Conservation (phyloP, 2,797 vertebrate genomes). For the Argentina silus region DNA sequence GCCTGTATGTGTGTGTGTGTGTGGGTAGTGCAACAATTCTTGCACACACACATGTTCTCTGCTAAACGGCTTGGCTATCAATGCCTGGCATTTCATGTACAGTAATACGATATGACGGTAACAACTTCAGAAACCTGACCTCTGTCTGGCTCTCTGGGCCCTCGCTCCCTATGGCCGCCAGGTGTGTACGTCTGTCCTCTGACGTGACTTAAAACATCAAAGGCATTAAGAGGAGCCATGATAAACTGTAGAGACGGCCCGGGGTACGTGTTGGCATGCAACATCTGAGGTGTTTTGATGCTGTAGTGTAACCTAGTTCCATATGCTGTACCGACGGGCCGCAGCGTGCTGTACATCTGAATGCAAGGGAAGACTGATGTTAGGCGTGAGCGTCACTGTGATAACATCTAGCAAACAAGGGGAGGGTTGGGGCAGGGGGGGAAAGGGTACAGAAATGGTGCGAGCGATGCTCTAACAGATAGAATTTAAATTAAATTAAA, state of each 20-base stretch:
- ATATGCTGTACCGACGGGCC: slow-evolving; percentile 38
- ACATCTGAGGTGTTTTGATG: neutral
- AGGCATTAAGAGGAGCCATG: slow-evolving; percentile 20
- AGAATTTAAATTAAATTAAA: no score
- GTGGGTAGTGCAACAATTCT: neutral
- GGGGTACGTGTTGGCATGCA: slow-evolving; percentile 18
- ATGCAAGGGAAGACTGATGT: slow-evolving; percentile 15
- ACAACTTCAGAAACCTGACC: slow-evolving; percentile 4
- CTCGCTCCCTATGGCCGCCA: slow-evolving; percentile 28
- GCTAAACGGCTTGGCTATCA: neutral
- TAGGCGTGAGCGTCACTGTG: no score
- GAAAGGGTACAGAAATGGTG: no score
- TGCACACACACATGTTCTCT: neutral
- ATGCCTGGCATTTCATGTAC: neutral
- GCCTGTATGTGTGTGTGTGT: neutral
- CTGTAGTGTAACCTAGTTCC: neutral
- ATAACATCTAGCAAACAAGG: no score
- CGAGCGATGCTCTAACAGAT: no score
- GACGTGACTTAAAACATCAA: slow-evolving; percentile 44
- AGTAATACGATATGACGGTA: neutral
- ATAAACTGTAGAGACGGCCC: slow-evolving; percentile 16
- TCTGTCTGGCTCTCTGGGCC: neutral
- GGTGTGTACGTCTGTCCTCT: slow-evolving; percentile 64
- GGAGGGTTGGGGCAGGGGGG: no score
- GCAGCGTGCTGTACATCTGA: slow-evolving; percentile 42